These are phyloP conservation scores for Thymelicus lineola DNA, from an alignment of 2,888 invertebrate species.

Conservation along the genomic window DNA sequence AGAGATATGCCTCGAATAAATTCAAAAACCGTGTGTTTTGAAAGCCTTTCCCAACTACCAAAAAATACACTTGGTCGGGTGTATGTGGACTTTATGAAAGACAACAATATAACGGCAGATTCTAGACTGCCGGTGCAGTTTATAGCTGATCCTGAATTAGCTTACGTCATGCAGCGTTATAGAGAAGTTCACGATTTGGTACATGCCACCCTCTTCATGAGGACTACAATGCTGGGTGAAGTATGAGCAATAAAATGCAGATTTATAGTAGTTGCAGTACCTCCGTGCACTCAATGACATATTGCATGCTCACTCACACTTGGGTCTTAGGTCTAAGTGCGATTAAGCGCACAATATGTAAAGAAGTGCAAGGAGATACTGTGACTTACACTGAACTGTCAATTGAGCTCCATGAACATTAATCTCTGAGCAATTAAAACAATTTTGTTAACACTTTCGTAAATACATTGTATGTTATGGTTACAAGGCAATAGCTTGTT, in stretches of 20 bases:
- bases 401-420: no score
- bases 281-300: no score
- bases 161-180: constrained; percentile 99
- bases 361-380: no score
- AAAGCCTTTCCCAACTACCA: constrained; percentile 89
- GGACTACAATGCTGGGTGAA: constrained; percentile 95
- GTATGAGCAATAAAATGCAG: constrained; percentile 59
- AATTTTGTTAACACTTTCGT: no score
- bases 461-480: no score
- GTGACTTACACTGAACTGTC: no score
- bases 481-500: no score
- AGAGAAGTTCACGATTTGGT: constrained; percentile 98
- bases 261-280: no score
- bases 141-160: constrained; percentile 94
- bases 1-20: constrained; percentile 94
- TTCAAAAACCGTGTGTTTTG: constrained; percentile 91
- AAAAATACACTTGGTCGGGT: constrained; percentile 93
- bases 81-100: constrained; percentile 93
- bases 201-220: constrained; percentile 96
- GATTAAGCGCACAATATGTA: no score
- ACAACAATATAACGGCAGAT: constrained; percentile 97
- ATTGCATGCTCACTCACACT: no score
- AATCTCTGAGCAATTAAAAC: no score
- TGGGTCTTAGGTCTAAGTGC: no score
- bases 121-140: constrained; percentile 95